Evolutionary conservation across 2,113 vertebrate species (phyloP), one percentile per base, ranked within the genome.

Genomic region (Calyptommatus sinebrachiatus): DNA sequence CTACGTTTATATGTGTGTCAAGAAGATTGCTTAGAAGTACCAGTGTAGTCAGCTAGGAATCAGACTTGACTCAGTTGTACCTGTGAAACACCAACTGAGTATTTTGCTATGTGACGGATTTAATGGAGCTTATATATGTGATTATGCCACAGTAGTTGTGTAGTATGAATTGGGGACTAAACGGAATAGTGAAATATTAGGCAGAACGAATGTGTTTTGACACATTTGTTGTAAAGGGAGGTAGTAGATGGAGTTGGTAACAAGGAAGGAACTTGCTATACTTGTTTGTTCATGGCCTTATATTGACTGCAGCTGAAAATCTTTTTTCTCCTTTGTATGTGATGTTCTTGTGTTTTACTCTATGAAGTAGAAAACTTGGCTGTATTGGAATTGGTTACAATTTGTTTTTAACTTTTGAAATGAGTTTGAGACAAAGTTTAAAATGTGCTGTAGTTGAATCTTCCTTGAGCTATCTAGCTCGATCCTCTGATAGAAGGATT

Each of bases 181-280:
- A 63, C n/a, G 53, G 28, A 29, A 41, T 31, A 72, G 45, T 45
- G 60, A n/a, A 16, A 50, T 76, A 28, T 28, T 63, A 82, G 57
- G 73, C 73, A 71, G 67, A 50, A 71, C 29, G 63, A 62, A 71
- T 69, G n/a, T 70, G 50, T 31, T 28, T 48, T 81, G 65, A 81
- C 72, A 46, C 48, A 26, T 73, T 29, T 29, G 50, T 68, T 31
- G 26, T 45, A 68, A 26, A 22, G 41, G 41, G 66, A 69, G 41
- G 50, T 8, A 28, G 50, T 29, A 66, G 72, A 57, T 70, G 50
- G 50, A 62, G 46, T 18, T 31, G 35, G 50, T 31, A 61, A 31
- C 21, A 41, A 46, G 41, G 29, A 63, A 20, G 21, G 66, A 74
- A 67, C 79, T 73, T 68, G 62, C 70, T 22, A 45, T 53, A 41